Evolutionary conservation across 2,113 vertebrate genomes (phyloP).

Genomic region (Riparia riparia): DNA sequence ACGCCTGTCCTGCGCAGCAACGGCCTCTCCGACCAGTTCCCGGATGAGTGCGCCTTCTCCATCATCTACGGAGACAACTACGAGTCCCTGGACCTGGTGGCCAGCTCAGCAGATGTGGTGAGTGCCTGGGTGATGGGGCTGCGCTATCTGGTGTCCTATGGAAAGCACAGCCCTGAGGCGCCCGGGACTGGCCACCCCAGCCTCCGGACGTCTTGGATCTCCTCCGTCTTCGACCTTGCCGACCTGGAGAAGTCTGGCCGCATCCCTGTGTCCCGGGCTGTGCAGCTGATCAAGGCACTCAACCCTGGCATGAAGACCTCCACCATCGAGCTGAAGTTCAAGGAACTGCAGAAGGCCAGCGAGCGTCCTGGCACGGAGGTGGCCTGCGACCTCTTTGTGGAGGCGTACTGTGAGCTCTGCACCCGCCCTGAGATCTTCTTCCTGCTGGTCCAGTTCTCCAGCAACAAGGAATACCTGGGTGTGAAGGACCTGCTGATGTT

Average conservation of each 20-base stretch:
- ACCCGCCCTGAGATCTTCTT: slow-evolving; percentile 94
- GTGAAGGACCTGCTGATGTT: slow-evolving; percentile 91
- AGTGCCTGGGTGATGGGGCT: slow-evolving; percentile 94
- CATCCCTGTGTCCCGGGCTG: slow-evolving; percentile 84
- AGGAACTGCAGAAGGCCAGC: slow-evolving; percentile 88
- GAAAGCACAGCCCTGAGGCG: slow-evolving; percentile 83
- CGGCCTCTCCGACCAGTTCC: slow-evolving; percentile 91
- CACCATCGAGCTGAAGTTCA: slow-evolving; percentile 90
- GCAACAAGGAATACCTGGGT: slow-evolving; percentile 92
- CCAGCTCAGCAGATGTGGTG: slow-evolving; percentile 88
- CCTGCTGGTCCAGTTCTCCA: slow-evolving; percentile 91
- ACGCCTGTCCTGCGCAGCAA: slow-evolving; percentile 90
- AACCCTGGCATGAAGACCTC: slow-evolving; percentile 91
- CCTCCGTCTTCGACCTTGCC: slow-evolving; percentile 86
- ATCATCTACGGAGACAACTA: slow-evolving; percentile 95
- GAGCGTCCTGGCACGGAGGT: slow-evolving; percentile 82
- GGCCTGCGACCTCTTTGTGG: slow-evolving; percentile 85
- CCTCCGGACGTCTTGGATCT: slow-evolving; percentile 88
- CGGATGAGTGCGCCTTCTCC: slow-evolving; percentile 91
- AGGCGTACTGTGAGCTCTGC: slow-evolving; percentile 90
- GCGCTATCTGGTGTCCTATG: slow-evolving; percentile 89
- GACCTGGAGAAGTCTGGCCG: slow-evolving; percentile 83
- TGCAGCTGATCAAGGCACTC: slow-evolving; percentile 89
- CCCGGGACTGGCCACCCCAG: slow-evolving; percentile 82
- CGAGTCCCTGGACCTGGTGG: slow-evolving; percentile 91